A percentile compares a stretch with the other conserved stretches of the same genome.
Evolutionary conservation across 2,113 vertebrate species (phyloP).

Genomic region (Gobio gobio): DNA sequence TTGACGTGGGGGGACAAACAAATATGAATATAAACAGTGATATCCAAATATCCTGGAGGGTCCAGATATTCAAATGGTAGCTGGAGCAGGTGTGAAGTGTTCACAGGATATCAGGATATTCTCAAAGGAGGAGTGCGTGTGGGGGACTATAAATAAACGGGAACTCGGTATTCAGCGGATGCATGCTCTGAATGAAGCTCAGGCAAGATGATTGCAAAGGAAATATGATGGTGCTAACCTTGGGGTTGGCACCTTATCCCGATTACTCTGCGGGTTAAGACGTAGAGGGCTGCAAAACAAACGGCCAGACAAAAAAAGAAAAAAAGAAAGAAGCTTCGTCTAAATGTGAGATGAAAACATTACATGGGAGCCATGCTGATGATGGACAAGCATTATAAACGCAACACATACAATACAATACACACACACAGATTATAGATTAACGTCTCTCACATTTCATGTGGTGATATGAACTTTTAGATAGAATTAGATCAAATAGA

Average conservation of each 20-base stretch:
- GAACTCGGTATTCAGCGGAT: conserved; percentile 73
- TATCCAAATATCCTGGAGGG: conserved; percentile 21
- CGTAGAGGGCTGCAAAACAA: conserved; percentile 99
- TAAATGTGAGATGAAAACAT: conserved; percentile 72
- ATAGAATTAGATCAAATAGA: no score
- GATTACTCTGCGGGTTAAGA: conserved; percentile 97
- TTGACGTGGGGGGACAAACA: conserved; percentile 6
- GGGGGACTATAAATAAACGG: conserved; percentile 71
- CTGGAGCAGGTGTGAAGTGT: conserved; percentile 56
- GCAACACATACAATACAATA: conserved; percentile 21
- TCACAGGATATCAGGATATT: conserved; percentile 51
- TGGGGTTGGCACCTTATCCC: conserved; percentile 96
- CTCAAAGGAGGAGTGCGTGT: not conserved
- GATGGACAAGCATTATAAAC: conserved; percentile 71
- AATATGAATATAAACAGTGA: conserved; percentile 32
- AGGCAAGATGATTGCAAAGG: conserved; percentile 85
- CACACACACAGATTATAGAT: conserved; percentile 21
- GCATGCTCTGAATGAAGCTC: conserved; percentile 72
- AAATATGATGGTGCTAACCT: conserved; percentile 93
- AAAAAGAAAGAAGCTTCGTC: conserved; percentile 78
- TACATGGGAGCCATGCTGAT: conserved; percentile 74
- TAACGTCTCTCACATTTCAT: conserved; percentile 66
- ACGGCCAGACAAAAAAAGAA: conserved; percentile 91
- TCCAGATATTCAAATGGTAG: conserved; percentile 36
- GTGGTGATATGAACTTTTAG: not conserved